Conservation (phyloP, 1,140 invertebrate genomes). For the Heliconius himera region DNA sequence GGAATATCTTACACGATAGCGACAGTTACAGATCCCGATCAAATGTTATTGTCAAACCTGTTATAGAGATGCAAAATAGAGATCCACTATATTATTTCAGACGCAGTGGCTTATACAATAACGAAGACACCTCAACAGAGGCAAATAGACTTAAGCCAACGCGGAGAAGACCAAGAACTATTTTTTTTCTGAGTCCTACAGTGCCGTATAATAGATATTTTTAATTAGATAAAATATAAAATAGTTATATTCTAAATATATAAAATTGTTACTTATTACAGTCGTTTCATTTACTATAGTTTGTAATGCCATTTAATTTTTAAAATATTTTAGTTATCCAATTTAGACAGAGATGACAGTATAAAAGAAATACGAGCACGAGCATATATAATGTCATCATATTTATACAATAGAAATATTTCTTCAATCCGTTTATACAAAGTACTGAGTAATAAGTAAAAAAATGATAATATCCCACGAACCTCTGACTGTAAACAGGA, state of each 20-base stretch:
- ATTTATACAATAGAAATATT: no score
- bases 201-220: slow-evolving; percentile 62
- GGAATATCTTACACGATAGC: slow-evolving; percentile 48
- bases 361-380: no score
- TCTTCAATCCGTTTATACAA: no score
- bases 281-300: not conserved
- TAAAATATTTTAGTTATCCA: no score
- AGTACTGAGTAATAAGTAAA: no score
- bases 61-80: slow-evolving; percentile 11
- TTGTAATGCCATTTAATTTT: no score
- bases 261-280: not conserved
- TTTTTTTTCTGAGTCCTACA: slow-evolving; percentile 73
- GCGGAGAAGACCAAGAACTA: slow-evolving; percentile 51
- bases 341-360: no score
- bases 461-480: no score
- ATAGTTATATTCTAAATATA: not conserved
- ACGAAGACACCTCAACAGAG: slow-evolving; percentile 12
- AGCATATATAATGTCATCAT: no score
- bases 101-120: slow-evolving; percentile 33
- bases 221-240: slow-evolving; percentile 33
- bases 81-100: slow-evolving; percentile 39
- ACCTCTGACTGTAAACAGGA: no score
- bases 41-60: not conserved
- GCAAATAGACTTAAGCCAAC: slow-evolving; percentile 35
- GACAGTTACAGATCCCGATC: not conserved